Conservation (phyloP, 2,888 invertebrate genomes). For the Conomelus anceps region DNA sequence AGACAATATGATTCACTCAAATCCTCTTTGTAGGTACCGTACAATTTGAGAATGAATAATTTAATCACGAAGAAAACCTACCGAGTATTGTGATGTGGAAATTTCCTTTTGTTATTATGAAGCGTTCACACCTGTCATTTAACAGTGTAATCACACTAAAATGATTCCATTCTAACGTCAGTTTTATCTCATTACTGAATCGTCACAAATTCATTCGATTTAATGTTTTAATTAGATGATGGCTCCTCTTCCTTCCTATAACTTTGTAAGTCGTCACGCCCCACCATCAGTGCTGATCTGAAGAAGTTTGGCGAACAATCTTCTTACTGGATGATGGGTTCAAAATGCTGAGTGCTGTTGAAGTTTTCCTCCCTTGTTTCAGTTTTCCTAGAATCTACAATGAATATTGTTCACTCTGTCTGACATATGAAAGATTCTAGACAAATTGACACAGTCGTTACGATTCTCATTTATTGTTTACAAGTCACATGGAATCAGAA, state of each 20-base stretch:
- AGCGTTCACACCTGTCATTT: too few relatives aligned
- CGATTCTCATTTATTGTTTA: too few relatives aligned
- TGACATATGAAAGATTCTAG: neutral
- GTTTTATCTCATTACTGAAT: too few relatives aligned
- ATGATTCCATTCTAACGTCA: too few relatives aligned
- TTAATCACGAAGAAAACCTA: too few relatives aligned
- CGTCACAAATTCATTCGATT: neutral
- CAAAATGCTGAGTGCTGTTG: neutral
- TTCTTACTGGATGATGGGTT: neutral
- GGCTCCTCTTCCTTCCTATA: neutral
- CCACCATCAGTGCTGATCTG: neutral
- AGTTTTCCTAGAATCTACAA: neutral
- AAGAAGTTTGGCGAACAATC: neutral
- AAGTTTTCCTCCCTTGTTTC: neutral
- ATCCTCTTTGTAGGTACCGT: too few relatives aligned
- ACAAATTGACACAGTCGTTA: neutral
- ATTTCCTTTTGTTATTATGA: too few relatives aligned
- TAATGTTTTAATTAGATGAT: neutral
- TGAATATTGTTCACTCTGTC: neutral
- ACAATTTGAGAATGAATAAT: too few relatives aligned
- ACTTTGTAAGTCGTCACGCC: neutral
- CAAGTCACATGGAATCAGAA: neutral
- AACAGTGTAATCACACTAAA: too few relatives aligned
- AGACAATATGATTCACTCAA: too few relatives aligned
- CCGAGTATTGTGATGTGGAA: too few relatives aligned